Base-by-base conservation (phyloP, 2,888 invertebrate genomes). In the Eupelmus urozonus region DNA sequence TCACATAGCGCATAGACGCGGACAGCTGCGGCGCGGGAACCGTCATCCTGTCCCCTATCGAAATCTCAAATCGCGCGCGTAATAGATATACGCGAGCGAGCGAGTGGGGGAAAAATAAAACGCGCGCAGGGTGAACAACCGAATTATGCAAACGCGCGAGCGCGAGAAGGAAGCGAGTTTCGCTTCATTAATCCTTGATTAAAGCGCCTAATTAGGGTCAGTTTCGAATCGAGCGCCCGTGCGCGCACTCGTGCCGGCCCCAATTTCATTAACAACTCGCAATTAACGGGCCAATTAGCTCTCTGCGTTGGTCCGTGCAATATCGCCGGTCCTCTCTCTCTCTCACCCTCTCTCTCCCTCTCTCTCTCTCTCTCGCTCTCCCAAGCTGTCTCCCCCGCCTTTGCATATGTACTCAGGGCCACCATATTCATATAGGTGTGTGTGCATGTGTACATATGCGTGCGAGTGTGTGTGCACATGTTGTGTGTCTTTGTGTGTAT, bases 151-250 rank as follows among this genome's bases (percentile, higher is more conserved):
- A 59, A 70, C 59, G 59, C 57, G 13, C 45, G n/a, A n/a, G 59
- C 29, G 55, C 40, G 66, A 75, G 60, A 53, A 42, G 55, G 76
- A 76, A 63, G 67, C 60, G 73, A 72, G 73, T 62, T 75, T 74
- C 59, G 63, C 78, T 80, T 70, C 65, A 81, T 80, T 80, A 80
- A 81, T 78, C 65, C 80, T 69, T 67, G 70, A 80, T 80, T 79
- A 78, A 75, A 69, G 70, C 78, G 57, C 66, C 78, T 81, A 81
- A 82, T 82, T 82, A 79, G 78, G 78, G 78, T 74, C 76, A 74
- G 76, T 78, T 76, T 74, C 76, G 76, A 77, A 78, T 78, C 72
- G 76, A 53, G 59, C 51, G 69, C 57, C 18, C 63, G 49, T 60
- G 27, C 51, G 23, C 51, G n/a, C 67, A 20, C 59, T 29, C 40